phyloP scores from a whole-genome alignment of 2,113 vertebrate species.

The Rafetus swinhoei region DNA sequence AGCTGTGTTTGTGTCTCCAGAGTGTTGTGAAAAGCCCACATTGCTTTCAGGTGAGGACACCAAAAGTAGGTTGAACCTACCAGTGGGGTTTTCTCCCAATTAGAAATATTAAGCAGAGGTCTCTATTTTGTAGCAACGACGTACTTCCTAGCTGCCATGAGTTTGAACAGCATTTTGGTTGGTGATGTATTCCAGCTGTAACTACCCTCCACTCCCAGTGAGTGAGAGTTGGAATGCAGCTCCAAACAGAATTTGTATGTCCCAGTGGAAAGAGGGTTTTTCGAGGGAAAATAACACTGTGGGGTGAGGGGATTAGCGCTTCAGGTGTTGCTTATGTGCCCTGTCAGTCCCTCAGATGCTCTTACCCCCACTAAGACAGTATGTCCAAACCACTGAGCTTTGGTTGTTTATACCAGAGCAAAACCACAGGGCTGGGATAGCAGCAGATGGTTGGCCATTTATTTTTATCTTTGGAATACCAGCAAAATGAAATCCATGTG shows the following conservation, averaged over 20 bases:
- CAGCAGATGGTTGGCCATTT: conserved; percentile 74
- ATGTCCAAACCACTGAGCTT: conserved; percentile 49
- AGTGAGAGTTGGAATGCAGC: conserved; percentile 70
- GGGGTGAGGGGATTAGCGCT: conserved; percentile 40
- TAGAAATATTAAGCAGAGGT: conserved; percentile 67
- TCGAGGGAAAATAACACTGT: conserved; percentile 57
- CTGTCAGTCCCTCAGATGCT: conserved; percentile 64
- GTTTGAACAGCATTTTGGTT: conserved; percentile 62
- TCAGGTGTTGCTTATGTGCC: conserved; percentile 74
- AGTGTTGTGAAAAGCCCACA: conserved; percentile 64
- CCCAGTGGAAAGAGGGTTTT: conserved; percentile 60
- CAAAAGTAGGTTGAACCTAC: conserved; percentile 57
- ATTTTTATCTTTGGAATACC: conserved; percentile 76
- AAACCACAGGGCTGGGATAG: conserved; percentile 74
- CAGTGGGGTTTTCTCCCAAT: conserved; percentile 29
- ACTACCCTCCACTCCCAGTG: conserved; percentile 61
- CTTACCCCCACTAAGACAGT: background rate
- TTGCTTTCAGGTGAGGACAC: conserved; percentile 68
- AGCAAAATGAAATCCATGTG: conserved; percentile 77
- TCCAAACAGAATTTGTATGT: conserved; percentile 65
- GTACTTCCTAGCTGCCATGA: conserved; percentile 63
- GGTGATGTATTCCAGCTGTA: conserved; percentile 79
- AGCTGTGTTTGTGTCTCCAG: conserved; percentile 51
- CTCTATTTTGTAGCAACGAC: conserved; percentile 61
- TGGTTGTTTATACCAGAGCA: conserved; percentile 74